Base-by-base conservation (phyloP, 2,113 vertebrate genomes). In the Gallinago paraguaiae region DNA sequence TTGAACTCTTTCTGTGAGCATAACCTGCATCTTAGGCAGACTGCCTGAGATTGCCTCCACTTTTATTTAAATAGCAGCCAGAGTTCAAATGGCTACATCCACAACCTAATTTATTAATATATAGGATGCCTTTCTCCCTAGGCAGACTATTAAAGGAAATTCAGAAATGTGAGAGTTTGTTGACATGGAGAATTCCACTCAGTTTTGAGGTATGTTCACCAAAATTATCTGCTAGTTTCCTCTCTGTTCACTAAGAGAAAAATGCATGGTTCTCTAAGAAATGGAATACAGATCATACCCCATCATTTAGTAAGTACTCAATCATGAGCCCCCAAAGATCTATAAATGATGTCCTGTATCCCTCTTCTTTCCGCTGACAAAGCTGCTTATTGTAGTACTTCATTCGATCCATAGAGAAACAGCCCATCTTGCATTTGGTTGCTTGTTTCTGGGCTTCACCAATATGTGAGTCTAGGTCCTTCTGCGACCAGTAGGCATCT, bases 291-390 rank as follows among this genome's bases (percentile, higher is more conserved):
- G 13, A 33, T 67, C 91, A 64, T 95, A 99, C 99, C 98, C 98
- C 97, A n/a, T 98, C 98, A 4, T 98, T 97, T 20, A 98, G 95
- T 50, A 98, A 95, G 75, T 98, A 95, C 65, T 99, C 98, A 5
- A 98, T 88, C 63, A 98, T 90, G 81, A 99, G 98, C 41, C 98
- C 98, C 98, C 98, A 98, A 53, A 98, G 97, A 82, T 99, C 98
- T 54, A 98, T 98, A n/a, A 98, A 96, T 16, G 98, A 98, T 65
- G 98, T 98, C 5, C 78, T 95, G 91, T 99, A 98, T 61, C 99
- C 99, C 27, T 98, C 97, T 28, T 98, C 96, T 68, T 93, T 97
- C 72, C 98, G 86, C 76, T 98, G 91, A 28, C 64, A 92, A n/a
- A 98, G 95, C 59, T 99, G 98, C 27, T 98, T 82, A 23, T 46